These are phyloP conservation scores for Argentina silus DNA, from an alignment of 2,797 vertebrate genomes.

Conservation along the genomic window DNA sequence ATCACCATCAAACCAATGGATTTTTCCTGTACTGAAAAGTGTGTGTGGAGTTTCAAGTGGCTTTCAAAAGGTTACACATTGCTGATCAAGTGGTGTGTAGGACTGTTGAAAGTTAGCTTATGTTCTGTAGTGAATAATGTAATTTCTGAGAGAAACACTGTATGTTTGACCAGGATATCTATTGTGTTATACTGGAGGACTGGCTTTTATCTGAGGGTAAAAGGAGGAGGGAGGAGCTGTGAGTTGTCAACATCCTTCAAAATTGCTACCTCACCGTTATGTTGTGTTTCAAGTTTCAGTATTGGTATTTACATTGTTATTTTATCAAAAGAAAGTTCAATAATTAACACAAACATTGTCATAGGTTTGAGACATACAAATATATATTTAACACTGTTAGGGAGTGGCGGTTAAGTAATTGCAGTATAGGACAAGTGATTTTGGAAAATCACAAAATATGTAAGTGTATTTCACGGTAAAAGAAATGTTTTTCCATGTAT, in stretches of 20 bases:
- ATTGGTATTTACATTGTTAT: slow-evolving; percentile 38
- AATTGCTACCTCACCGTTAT: slow-evolving; percentile 41
- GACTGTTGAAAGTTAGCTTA: neutral
- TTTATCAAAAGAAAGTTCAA: slow-evolving; percentile 50
- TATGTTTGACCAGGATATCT: neutral
- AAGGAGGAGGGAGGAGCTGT: neutral
- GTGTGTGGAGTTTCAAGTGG: too few species aligned
- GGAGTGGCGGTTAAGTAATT: slow-evolving; percentile 60
- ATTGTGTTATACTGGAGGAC: neutral
- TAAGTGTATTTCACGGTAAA: slow-evolving; percentile 30
- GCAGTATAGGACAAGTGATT: slow-evolving; percentile 56
- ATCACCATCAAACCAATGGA: too few species aligned
- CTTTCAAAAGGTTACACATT: too few species aligned
- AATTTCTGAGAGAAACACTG: neutral
- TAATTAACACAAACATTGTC: slow-evolving; percentile 51
- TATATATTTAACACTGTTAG: slow-evolving; percentile 55
- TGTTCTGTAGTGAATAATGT: neutral
- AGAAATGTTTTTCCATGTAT: slow-evolving; percentile 22
- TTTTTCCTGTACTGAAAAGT: too few species aligned
- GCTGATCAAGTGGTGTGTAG: neutral
- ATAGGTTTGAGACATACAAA: slow-evolving; percentile 42
- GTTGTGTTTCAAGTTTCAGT: slow-evolving; percentile 37
- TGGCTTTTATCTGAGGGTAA: neutral
- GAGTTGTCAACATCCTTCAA: neutral
- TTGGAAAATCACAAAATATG: slow-evolving; percentile 52